These are phyloP conservation scores for Eubasilissa splendida DNA, from an alignment of 2,888 invertebrate species.

Conservation along the genomic window DNA sequence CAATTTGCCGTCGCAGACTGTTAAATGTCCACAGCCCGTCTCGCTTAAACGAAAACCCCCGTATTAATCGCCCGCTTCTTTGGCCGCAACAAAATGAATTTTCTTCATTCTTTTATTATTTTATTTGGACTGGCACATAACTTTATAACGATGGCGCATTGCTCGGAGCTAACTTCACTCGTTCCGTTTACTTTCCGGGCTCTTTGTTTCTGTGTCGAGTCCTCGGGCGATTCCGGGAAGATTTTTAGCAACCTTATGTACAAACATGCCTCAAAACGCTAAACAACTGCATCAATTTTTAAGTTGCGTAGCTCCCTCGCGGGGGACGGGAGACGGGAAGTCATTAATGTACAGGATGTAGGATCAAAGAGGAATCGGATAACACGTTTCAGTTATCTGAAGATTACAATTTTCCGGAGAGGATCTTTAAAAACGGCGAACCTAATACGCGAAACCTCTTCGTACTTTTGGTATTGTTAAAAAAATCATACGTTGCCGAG, in stretches of 20 bases:
- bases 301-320: not conserved
- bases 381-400: not conserved
- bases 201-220: slow-evolving; percentile 38
- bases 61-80: slow-evolving; percentile 34
- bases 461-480: too few species aligned
- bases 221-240: slow-evolving; percentile 18
- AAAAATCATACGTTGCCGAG: too few species aligned
- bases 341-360: slow-evolving; percentile 2
- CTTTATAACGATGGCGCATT: slow-evolving; percentile 57
- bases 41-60: slow-evolving; percentile 27
- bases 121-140: slow-evolving; percentile 38
- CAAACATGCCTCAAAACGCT: slow-evolving; percentile 15
- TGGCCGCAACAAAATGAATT: slow-evolving; percentile 32
- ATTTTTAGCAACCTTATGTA: slow-evolving; percentile 14
- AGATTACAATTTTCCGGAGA: too few species aligned
- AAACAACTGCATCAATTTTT: slow-evolving; percentile 33
- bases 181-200: not conserved
- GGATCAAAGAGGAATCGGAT: slow-evolving; percentile 22
- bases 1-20: slow-evolving; percentile 24
- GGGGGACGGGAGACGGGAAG: not conserved
- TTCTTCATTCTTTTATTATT: not conserved
- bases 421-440: too few species aligned
- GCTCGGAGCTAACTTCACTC: slow-evolving; percentile 41
- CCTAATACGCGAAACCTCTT: too few species aligned
- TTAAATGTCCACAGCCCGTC: slow-evolving; percentile 19